These are phyloP conservation scores for Parus major DNA, from an alignment of 2,113 vertebrate genomes.

Conservation along the genomic window DNA sequence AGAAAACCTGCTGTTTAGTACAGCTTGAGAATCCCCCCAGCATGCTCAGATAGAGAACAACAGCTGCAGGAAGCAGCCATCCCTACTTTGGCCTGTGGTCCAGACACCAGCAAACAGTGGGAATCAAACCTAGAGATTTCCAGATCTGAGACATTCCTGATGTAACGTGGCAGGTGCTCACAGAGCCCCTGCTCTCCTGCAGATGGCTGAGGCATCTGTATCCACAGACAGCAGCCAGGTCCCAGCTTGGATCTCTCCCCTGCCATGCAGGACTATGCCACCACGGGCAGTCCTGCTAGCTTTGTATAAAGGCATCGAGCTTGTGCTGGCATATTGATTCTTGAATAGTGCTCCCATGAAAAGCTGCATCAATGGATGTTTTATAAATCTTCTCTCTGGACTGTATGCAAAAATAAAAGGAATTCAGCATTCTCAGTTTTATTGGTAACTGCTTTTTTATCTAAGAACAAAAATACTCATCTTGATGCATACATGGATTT, in stretches of 20 bases:
- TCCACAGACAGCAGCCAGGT: not conserved
- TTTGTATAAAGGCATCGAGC: not conserved
- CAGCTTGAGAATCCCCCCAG: not conserved
- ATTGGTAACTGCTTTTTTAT: not conserved
- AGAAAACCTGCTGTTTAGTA: not conserved
- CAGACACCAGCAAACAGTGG: not conserved
- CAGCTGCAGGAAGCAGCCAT: not conserved
- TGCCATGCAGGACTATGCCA: rapidly evolving
- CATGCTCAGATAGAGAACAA: not conserved
- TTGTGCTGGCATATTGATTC: not conserved
- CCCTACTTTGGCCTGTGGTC: not conserved
- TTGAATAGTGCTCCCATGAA: not conserved
- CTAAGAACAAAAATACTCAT: not conserved
- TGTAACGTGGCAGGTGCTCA: not conserved
- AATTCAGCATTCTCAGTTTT: not conserved
- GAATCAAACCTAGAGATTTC: not conserved
- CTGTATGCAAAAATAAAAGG: not conserved
- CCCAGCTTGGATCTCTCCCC: not conserved
- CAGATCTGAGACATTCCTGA: not conserved
- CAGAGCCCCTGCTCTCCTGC: not conserved
- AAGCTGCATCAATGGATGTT: not conserved
- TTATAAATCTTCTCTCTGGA: not conserved
- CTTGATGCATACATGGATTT: not conserved
- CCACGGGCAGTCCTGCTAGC: not conserved
- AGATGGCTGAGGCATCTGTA: not conserved